Evolutionary conservation across 2,113 vertebrate species (phyloP), one percentile per base, ranked within the genome.

Genomic region (Chaetops frenatus): DNA sequence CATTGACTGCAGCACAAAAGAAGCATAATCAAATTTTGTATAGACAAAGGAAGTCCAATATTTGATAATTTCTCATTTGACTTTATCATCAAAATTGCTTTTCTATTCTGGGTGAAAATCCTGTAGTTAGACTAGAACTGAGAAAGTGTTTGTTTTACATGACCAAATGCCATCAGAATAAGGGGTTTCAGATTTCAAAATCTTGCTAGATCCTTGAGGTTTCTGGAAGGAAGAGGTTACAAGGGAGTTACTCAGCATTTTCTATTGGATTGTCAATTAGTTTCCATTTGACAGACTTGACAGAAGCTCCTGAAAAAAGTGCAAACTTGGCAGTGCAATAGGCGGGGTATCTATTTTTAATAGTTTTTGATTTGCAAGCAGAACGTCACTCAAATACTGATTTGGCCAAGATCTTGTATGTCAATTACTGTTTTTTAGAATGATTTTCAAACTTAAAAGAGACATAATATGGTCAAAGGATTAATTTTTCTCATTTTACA

Each of bases 281-380:
- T 53, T 58, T 72, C 83, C 42, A 9, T 87, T 77, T 92, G 61
- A 92, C 54, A 89, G 71, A 57, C 31, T 89, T 96, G 64, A 95
- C 61, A 91, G 84, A 6, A 89, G 28, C 60, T 97, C 60, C 76
- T 74, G 79, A 72, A 95, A 94, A 80, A 89, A 88, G 56, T 66
- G 70, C 29, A 78, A n/a, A 76, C 40, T 89, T 95, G 76, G 82
- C 69, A 96, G 18, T 16, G 12, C 23, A 72, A 77, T 62, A 94
- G 15, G 62, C 58, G 27, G 95, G 44, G 78, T 65, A 96, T 86
- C 71, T 94, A 81, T 69, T 93, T 95, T 96, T 94, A 94, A 86
- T 74, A 92, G 57, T 24, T 93, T 94, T 88, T 82, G 28, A n/a
- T 33, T 64, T 62, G 35, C 22, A 86, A 82, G 45, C 4, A 96